Conservation (phyloP, 2,113 vertebrate genomes). For the Apteryx mantelli region DNA sequence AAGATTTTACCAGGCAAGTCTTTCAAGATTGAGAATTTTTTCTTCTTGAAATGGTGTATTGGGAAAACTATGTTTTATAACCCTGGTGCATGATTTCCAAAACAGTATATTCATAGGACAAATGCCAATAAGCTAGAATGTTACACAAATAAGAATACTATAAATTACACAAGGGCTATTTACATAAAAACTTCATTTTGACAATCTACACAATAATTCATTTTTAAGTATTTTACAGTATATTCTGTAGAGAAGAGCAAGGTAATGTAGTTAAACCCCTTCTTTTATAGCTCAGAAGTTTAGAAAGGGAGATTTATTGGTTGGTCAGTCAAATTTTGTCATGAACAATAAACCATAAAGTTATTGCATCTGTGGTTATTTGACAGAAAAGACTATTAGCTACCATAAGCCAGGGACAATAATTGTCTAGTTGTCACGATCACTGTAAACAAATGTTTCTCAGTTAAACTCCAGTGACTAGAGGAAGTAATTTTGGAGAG, state of each 20-base stretch:
- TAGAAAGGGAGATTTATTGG: not conserved
- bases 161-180: slow-evolving; percentile 69
- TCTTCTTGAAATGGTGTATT: slow-evolving; percentile 4
- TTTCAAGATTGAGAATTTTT: slow-evolving; percentile 19
- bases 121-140: slow-evolving; percentile 68
- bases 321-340: not conserved
- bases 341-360: slow-evolving; percentile 13
- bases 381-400: not conserved
- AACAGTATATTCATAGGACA: slow-evolving; percentile 76
- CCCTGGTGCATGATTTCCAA: slow-evolving; percentile 58
- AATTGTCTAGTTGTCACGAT: not conserved
- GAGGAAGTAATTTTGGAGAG: not conserved
- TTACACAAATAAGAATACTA: slow-evolving; percentile 72
- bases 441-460: not conserved
- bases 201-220: slow-evolving; percentile 67
- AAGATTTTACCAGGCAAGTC: slow-evolving; percentile 46
- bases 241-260: slow-evolving; percentile 11
- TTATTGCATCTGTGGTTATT: not conserved
- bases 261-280: slow-evolving; percentile 14
- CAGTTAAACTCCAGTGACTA: not conserved
- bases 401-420: not conserved
- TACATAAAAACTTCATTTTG: slow-evolving; percentile 71
- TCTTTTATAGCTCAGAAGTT: not conserved
- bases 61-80: slow-evolving; percentile 72
- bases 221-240: slow-evolving; percentile 53